A percentile compares a stretch with the other conserved stretches of the same genome.
These are phyloP conservation scores for Pachydiplax longipennis DNA, from an alignment of 2,888 invertebrate species.

Conservation along the genomic window DNA sequence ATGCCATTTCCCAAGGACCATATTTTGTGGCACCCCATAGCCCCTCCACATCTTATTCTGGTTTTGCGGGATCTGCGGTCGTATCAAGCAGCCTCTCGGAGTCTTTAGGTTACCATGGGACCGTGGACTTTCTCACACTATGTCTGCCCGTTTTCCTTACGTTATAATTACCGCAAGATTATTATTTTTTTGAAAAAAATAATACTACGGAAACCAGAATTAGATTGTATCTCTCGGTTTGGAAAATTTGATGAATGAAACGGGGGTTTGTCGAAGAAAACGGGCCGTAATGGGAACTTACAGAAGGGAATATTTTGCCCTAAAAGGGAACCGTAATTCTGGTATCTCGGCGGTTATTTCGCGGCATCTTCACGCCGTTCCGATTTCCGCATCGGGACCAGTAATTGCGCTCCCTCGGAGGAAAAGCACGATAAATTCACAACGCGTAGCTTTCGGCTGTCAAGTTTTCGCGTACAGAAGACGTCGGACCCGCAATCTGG, in stretches of 20 bases:
- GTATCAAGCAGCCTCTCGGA: slow-evolving; percentile 10
- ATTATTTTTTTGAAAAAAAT: neutral
- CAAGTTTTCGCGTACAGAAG: neutral
- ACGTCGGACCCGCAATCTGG: neutral
- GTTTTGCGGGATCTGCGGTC: slow-evolving; percentile 37
- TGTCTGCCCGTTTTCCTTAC: neutral
- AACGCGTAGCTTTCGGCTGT: neutral
- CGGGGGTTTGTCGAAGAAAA: no score
- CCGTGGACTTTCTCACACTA: slow-evolving; percentile 38
- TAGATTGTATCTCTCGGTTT: neutral
- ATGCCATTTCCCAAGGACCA: slow-evolving; percentile 32
- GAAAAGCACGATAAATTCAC: neutral
- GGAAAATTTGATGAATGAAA: neutral
- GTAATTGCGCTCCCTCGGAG: neutral
- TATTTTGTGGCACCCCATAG: neutral
- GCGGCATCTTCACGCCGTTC: no score
- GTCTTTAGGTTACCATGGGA: slow-evolving; percentile 41
- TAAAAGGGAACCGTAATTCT: neutral
- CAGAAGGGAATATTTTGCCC: neutral
- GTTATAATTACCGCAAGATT: slow-evolving; percentile 6
- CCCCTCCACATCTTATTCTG: neutral
- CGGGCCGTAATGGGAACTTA: no score
- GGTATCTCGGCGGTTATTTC: neutral
- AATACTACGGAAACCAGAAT: neutral
- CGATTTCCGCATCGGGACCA: neutral